Evolutionary conservation across 2,888 invertebrate genomes (phyloP).

Genomic region (Apamea crenata): DNA sequence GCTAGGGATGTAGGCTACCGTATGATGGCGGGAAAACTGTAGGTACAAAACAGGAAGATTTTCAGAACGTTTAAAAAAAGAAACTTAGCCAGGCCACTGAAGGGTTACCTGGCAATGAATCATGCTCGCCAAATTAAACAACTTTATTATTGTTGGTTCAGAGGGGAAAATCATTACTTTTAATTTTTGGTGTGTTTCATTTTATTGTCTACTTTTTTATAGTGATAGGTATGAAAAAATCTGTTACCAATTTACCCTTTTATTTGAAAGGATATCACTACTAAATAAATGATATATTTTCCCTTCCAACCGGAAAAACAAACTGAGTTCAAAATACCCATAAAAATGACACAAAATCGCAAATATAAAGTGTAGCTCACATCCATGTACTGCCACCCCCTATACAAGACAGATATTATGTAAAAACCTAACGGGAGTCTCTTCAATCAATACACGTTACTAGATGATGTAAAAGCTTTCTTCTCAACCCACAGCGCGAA

Average conservation of each 20-base stretch:
- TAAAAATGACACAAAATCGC: slow-evolving; percentile 71
- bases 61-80: not conserved
- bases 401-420: slow-evolving; percentile 88
- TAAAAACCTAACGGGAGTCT: slow-evolving; percentile 89
- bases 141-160: not conserved
- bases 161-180: too few relatives aligned
- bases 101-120: not conserved
- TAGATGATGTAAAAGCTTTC: slow-evolving; percentile 88
- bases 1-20: too few relatives aligned
- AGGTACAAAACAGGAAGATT: not conserved
- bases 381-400: slow-evolving; percentile 82
- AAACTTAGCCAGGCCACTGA: not conserved
- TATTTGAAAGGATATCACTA: slow-evolving; percentile 24
- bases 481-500: slow-evolving; percentile 70
- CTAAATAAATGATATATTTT: slow-evolving; percentile 42
- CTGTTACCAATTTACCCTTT: slow-evolving; percentile 6
- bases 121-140: not conserved
- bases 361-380: slow-evolving; percentile 75
- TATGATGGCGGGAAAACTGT: not conserved
- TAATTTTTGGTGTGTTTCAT: not conserved
- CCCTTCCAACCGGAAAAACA: slow-evolving; percentile 59
- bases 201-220: not conserved
- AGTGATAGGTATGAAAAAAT: not conserved
- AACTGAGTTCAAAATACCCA: slow-evolving; percentile 69
- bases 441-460: slow-evolving; percentile 90